These are phyloP conservation scores for Agonopterix alstromeriana DNA, from an alignment of 2,888 invertebrate species.

Conservation along the genomic window DNA sequence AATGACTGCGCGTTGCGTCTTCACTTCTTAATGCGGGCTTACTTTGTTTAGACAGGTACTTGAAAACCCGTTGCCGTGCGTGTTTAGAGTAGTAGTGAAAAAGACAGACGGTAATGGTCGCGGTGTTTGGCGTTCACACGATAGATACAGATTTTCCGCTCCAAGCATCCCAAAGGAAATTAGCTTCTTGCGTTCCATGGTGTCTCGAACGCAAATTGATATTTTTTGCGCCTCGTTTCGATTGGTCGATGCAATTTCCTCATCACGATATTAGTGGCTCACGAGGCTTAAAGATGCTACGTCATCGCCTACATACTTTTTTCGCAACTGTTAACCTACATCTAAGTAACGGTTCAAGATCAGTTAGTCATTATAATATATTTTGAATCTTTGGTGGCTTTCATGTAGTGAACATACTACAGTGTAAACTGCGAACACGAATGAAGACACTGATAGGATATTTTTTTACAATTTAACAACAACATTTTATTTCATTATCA, in stretches of 20 bases:
- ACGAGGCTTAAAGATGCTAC: constrained; percentile 14
- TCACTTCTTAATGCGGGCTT: no score
- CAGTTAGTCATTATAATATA: constrained; percentile 10
- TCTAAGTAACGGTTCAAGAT: constrained; percentile 28
- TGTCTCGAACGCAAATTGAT: constrained; percentile 44
- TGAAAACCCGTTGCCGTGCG: no score
- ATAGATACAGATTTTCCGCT: constrained; percentile 39
- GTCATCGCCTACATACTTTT: constrained; percentile 23
- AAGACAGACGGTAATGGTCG: constrained; percentile 18
- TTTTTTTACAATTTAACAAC: no score
- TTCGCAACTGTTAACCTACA: constrained; percentile 29
- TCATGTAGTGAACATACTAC: no score
- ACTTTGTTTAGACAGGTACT: no score
- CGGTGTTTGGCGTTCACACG: constrained; percentile 30
- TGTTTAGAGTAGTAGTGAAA: no score
- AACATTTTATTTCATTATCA: no score
- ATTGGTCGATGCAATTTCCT: constrained; percentile 46
- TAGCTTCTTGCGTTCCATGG: constrained; percentile 58
- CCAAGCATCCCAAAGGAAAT: constrained; percentile 56
- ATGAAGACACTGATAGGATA: no score
- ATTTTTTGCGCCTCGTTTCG: constrained; percentile 45
- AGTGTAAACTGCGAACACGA: no score
- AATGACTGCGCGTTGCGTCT: no score
- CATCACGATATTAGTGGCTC: constrained; percentile 12
- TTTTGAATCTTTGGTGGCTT: neutral